Percentiles rank a stretch among this genome's conserved stretches.
These are phyloP conservation scores for Lordiphosa mommai DNA, from an alignment of 1,140 invertebrate species.

Conservation along the genomic window DNA sequence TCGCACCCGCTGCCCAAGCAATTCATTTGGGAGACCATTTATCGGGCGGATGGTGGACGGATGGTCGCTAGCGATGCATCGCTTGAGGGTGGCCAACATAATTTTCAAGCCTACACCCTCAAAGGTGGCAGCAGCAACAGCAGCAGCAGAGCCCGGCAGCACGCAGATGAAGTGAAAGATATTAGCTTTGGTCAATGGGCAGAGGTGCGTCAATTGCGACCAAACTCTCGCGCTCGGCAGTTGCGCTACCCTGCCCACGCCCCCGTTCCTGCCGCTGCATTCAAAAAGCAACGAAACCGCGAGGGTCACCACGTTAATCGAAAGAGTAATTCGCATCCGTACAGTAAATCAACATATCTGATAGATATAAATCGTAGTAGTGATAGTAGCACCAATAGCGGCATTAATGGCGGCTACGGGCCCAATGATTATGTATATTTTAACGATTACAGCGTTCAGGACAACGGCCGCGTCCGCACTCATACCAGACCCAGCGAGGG, in stretches of 20 bases:
- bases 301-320: conserved; percentile 9
- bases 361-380: conserved; percentile 68
- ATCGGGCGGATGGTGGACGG: conserved; percentile 81
- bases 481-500: conserved; percentile 4
- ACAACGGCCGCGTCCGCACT: conserved; percentile 2
- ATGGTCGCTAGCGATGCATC: conserved; percentile 38
- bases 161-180: conserved; percentile 4
- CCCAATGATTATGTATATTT: conserved; percentile 53
- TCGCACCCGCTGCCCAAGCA: conserved; percentile 84
- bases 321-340: conserved; percentile 38
- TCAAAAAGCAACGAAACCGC: conserved; percentile 5
- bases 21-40: conserved; percentile 85
- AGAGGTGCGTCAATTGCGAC: conserved; percentile 11
- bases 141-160: neutral
- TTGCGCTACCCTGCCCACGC: neutral
- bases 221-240: neutral
- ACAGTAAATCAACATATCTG: conserved; percentile 71
- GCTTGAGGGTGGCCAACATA: conserved; percentile 12
- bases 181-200: conserved; percentile 10
- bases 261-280: neutral
- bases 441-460: conserved; percentile 40
- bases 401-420: conserved; percentile 18
- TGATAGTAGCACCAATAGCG: conserved; percentile 49
- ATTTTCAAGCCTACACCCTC: conserved; percentile 4
- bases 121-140: conserved; percentile 14